Conservation (phyloP, 2,888 invertebrate species). For the Nomada ruficornis region DNA sequence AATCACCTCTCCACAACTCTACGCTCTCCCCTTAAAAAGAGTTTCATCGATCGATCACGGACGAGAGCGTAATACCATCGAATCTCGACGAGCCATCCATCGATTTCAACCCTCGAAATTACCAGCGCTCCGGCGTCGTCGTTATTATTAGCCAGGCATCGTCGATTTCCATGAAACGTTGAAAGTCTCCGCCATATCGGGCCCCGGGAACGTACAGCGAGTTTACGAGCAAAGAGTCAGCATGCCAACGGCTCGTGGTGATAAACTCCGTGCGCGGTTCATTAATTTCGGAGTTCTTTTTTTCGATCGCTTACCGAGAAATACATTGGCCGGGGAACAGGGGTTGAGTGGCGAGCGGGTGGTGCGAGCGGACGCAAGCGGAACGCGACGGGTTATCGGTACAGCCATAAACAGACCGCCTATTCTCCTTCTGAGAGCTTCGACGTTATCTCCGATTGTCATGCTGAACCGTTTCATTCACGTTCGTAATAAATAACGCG, state of each 20-base stretch:
- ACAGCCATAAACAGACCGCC: slow-evolving; percentile 67
- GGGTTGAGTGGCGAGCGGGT: background rate
- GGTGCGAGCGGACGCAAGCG: slow-evolving; percentile 42
- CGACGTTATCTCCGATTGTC: slow-evolving; percentile 65
- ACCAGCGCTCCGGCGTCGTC: slow-evolving; percentile 13
- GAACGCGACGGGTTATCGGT: slow-evolving; percentile 71
- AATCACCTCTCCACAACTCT: background rate
- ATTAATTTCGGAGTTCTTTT: slow-evolving; percentile 72
- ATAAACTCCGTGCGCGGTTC: slow-evolving; percentile 77
- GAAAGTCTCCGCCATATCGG: slow-evolving; percentile 25
- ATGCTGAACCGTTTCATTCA: slow-evolving; percentile 70
- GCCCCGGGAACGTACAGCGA: slow-evolving; percentile 16
- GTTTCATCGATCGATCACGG: background rate
- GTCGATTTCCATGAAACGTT: slow-evolving; percentile 51
- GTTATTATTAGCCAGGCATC: slow-evolving; percentile 53
- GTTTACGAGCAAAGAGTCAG: slow-evolving; percentile 25
- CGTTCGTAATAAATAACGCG: slow-evolving; percentile 67
- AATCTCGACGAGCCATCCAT: background rate
- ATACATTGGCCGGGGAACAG: background rate
- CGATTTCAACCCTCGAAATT: slow-evolving; percentile 28
- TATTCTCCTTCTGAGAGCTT: slow-evolving; percentile 52
- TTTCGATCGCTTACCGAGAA: slow-evolving; percentile 45
- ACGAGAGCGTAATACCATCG: background rate
- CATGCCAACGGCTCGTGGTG: slow-evolving; percentile 57
- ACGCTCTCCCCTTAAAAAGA: background rate